phyloP scores from a whole-genome alignment of 1,140 invertebrate genomes.

The Drosophila nannoptera region DNA sequence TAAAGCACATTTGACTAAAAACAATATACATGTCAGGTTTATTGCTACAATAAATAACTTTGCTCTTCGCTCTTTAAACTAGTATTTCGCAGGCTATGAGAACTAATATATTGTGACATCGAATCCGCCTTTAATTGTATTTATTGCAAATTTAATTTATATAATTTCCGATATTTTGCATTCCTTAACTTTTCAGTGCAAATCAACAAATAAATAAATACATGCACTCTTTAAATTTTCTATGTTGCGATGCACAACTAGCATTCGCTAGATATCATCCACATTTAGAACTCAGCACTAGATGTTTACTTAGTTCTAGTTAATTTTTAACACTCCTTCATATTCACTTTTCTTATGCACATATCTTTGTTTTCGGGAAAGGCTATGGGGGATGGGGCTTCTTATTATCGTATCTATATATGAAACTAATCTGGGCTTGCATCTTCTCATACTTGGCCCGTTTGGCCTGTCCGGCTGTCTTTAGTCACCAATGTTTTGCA shows the following conservation, averaged over 20 bases:
- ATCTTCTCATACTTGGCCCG: conserved; percentile 7
- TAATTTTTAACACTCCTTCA: conserved; percentile 23
- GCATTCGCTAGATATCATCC: conserved; percentile 14
- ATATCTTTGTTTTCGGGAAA: conserved; percentile 2
- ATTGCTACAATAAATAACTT: conserved; percentile 67
- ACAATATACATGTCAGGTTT: conserved; percentile 31
- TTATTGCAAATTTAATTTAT: conserved; percentile 35
- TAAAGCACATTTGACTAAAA: conserved; percentile 37
- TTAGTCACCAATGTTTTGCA: conserved; percentile 54
- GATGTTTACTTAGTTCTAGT: conserved; percentile 9
- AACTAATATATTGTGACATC: conserved; percentile 58
- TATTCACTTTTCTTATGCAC: conserved; percentile 32
- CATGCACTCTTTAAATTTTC: conserved; percentile 67
- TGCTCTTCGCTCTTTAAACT: conserved; percentile 44
- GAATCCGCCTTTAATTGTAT: conserved; percentile 11
- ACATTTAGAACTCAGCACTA: conserved; percentile 18
- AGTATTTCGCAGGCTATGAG: conserved; percentile 41
- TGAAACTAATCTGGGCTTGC: conserved; percentile 7
- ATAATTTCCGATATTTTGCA: conserved; percentile 34
- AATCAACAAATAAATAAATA: conserved; percentile 77
- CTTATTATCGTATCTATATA: not conserved
- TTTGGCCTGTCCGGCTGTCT: conserved; percentile 9
- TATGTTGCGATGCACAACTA: conserved; percentile 26
- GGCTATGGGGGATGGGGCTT: not conserved
- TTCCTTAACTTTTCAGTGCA: conserved; percentile 52